Conservation (phyloP, 2,113 vertebrate species). For the Andinoacara biseriatus region DNA sequence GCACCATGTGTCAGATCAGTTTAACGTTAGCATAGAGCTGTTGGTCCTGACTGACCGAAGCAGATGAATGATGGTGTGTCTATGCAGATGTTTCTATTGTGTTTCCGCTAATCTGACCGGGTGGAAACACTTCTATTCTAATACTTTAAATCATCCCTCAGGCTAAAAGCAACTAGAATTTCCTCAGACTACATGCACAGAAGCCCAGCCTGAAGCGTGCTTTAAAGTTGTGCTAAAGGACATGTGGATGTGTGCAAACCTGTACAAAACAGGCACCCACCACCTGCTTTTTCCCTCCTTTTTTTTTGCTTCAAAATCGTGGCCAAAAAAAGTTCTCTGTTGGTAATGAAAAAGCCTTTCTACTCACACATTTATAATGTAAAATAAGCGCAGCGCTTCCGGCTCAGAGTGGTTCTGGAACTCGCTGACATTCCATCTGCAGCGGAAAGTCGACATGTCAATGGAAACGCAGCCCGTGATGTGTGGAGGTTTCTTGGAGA, state of each 20-base stretch:
- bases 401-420: slow-evolving; percentile 76
- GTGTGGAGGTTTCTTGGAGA: slow-evolving; percentile 69
- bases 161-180: neutral
- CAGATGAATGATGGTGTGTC: neutral
- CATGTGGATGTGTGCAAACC: neutral
- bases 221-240: neutral
- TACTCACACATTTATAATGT: slow-evolving; percentile 78
- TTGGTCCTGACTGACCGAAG: neutral
- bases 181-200: neutral
- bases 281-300: neutral
- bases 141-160: neutral
- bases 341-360: neutral
- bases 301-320: neutral
- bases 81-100: neutral
- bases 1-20: neutral
- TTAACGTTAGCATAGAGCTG: neutral
- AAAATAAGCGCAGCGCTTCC: slow-evolving; percentile 85
- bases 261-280: neutral
- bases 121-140: neutral
- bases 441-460: slow-evolving; percentile 91
- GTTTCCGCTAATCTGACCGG: neutral
- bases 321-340: neutral
- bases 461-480: slow-evolving; percentile 88
- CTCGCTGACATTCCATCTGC: slow-evolving; percentile 86
- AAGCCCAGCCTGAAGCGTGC: neutral